Conservation (phyloP, 2,113 vertebrate species). For the Chloroceryle aenea region DNA sequence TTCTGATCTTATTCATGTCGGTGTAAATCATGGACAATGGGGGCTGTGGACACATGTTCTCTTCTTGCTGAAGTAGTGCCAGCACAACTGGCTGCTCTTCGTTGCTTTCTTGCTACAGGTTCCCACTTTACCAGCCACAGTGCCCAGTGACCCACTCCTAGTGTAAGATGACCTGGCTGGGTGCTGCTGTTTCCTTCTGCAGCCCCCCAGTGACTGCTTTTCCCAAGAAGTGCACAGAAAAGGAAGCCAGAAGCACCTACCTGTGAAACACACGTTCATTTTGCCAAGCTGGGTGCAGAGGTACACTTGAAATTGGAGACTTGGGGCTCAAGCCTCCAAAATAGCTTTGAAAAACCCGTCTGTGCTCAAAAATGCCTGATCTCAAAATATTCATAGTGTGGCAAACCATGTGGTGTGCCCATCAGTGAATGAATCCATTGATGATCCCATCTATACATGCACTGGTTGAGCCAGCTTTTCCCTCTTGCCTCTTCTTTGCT, state of each 20-base stretch:
- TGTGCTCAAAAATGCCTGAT: background rate
- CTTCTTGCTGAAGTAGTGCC: background rate
- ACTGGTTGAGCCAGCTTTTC: background rate
- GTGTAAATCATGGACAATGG: background rate
- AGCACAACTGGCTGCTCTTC: background rate
- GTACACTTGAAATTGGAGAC: background rate
- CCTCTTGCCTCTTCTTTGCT: background rate
- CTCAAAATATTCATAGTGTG: background rate
- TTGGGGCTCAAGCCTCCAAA: background rate
- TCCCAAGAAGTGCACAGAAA: background rate
- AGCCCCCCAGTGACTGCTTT: background rate
- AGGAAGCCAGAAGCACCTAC: background rate
- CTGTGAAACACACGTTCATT: background rate
- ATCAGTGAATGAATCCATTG: background rate
- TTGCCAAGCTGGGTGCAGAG: background rate
- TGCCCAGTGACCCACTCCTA: rapidly evolving
- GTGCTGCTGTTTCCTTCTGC: background rate
- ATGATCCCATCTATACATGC: too few species aligned
- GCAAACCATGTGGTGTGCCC: background rate
- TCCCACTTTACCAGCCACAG: background rate
- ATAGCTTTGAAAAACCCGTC: background rate
- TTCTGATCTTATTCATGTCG: background rate
- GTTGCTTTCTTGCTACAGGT: background rate
- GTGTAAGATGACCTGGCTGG: background rate
- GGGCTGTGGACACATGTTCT: background rate